Percentiles rank a stretch among this genome's conserved stretches.
Evolutionary conservation across 1,140 invertebrate species (phyloP).

Genomic region (Polypedilum vanderplanki): DNA sequence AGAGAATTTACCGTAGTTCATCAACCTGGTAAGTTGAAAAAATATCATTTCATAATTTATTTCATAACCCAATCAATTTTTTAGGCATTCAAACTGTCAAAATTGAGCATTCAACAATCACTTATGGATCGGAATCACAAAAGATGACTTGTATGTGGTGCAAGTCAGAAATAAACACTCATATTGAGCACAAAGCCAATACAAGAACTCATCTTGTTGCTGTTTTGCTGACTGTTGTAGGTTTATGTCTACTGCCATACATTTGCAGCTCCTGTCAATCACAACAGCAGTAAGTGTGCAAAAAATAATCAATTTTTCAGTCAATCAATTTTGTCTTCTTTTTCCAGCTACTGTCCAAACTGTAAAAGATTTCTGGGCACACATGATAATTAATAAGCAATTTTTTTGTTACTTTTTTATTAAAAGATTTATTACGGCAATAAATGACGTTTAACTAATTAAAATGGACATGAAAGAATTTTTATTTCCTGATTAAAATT

Average conservation of each 20-base stretch:
- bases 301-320: neutral
- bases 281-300: neutral
- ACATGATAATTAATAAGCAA: neutral
- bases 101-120: neutral
- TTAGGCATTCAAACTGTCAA: neutral
- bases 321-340: neutral
- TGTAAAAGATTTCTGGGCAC: neutral
- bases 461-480: no score
- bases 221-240: neutral
- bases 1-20: neutral
- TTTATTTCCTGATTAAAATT: no score
- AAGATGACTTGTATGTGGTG: neutral
- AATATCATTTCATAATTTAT: neutral
- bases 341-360: neutral
- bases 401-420: no score
- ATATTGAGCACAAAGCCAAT: neutral
- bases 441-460: no score
- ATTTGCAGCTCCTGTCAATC: neutral
- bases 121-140: neutral
- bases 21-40: neutral
- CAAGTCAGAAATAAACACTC: neutral
- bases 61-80: neutral
- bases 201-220: neutral
- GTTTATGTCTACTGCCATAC: neutral
- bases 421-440: no score